Conservation (phyloP, 2,797 vertebrate genomes). For the Falco peregrinus region DNA sequence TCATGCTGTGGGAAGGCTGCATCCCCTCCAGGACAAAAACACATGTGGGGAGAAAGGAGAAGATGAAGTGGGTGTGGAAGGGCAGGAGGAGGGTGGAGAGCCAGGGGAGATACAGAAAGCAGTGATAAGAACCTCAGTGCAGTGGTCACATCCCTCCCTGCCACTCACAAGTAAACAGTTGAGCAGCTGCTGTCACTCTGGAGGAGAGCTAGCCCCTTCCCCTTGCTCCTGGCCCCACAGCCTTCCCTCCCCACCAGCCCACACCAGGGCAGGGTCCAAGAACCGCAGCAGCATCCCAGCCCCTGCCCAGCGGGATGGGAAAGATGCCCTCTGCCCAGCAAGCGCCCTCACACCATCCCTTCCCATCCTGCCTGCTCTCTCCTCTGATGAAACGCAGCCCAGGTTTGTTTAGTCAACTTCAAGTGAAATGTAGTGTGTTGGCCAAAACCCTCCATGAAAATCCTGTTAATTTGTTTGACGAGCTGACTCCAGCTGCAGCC, state of each 20-base stretch:
- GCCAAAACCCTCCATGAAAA: constrained; percentile 48
- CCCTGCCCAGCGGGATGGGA: background rate
- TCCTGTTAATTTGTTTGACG: constrained; percentile 68
- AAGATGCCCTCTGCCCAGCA: background rate
- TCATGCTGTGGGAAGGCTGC: background rate
- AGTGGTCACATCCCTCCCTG: rapidly evolving
- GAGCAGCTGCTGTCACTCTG: background rate
- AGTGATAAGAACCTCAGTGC: background rate
- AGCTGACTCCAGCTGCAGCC: constrained; percentile 64
- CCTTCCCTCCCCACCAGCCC: background rate
- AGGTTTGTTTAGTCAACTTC: constrained; percentile 19
- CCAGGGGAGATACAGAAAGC: background rate
- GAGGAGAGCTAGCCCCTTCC: background rate
- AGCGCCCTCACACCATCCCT: background rate
- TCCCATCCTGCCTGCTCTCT: background rate
- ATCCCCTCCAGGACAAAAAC: background rate
- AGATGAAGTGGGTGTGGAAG: background rate
- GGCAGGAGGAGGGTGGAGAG: background rate
- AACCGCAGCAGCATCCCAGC: background rate
- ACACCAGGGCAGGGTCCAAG: no score
- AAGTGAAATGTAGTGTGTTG: background rate
- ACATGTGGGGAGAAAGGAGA: background rate
- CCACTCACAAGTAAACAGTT: background rate
- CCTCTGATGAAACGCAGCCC: background rate
- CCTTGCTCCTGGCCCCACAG: background rate